Conservation (phyloP, 2,113 vertebrate species). For the Solenodon paradoxus region DNA sequence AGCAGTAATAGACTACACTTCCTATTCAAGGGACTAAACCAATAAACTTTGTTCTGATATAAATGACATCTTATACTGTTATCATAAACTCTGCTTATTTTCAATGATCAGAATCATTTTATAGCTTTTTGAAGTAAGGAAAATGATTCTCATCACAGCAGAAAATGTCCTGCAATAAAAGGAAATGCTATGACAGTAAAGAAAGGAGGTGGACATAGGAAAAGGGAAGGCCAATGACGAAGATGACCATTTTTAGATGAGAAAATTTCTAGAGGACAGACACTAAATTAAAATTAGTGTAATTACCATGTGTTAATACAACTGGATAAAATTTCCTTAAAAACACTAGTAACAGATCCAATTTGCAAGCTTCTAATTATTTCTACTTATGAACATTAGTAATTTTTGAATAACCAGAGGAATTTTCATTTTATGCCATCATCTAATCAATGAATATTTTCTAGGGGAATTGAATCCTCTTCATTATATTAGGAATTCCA, state of each 20-base stretch:
- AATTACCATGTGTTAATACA: background rate
- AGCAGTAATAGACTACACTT: too few relatives aligned
- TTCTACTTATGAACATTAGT: constrained; percentile 29
- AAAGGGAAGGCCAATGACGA: background rate
- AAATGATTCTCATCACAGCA: background rate
- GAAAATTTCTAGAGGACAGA: background rate
- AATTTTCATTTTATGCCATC: background rate
- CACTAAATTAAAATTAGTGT: background rate
- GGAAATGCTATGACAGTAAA: background rate
- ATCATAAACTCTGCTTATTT: background rate
- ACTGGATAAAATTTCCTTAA: background rate
- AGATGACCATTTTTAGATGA: background rate
- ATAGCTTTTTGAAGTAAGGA: background rate
- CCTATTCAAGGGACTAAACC: background rate
- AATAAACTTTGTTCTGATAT: background rate
- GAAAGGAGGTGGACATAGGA: background rate
- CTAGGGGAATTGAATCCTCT: background rate
- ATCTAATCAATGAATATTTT: constrained; percentile 52
- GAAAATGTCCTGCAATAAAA: background rate
- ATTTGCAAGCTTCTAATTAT: background rate
- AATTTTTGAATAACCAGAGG: constrained; percentile 44
- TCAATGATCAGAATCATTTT: background rate
- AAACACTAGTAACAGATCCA: constrained; percentile 22
- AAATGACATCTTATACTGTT: background rate
- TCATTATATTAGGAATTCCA: constrained; percentile 33